phyloP scores from a whole-genome alignment of 2,888 invertebrate genomes.

The Plagiodera versicolora region DNA sequence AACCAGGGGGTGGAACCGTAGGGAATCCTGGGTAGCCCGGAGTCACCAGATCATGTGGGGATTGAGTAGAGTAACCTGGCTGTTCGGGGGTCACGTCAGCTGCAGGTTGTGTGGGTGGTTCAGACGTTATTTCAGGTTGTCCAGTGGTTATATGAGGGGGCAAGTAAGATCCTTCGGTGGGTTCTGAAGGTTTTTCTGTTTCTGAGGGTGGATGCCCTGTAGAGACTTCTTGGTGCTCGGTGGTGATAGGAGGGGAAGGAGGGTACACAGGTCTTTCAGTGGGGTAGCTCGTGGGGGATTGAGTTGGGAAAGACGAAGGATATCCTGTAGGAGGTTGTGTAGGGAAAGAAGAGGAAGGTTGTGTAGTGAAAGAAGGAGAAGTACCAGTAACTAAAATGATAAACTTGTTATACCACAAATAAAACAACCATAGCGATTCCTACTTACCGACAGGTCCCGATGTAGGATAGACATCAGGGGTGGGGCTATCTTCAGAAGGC shows the following conservation, averaged over 20 bases:
- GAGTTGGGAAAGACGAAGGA: conserved; percentile 20
- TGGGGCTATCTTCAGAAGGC: conserved; percentile 4
- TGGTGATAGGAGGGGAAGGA: background rate
- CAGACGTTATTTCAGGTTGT: conserved; percentile 41
- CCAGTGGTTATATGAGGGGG: conserved; percentile 41
- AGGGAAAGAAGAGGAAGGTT: conserved; percentile 8
- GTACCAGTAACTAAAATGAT: no score
- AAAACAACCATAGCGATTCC: background rate
- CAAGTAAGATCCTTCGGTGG: background rate
- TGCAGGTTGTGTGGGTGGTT: conserved; percentile 8
- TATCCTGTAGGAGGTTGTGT: conserved; percentile 1
- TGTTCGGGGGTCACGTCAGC: background rate
- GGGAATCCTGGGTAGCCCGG: conserved; percentile 15
- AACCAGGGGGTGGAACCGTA: conserved; percentile 22
- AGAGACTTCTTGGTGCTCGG: background rate
- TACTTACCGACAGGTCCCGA: conserved; percentile 13
- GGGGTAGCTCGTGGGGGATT: conserved; percentile 13
- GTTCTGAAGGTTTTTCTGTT: conserved; percentile 1
- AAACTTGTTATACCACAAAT: no score
- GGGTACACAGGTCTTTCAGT: conserved; percentile 24
- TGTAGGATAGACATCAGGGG: conserved; percentile 24
- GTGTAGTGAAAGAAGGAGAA: no score
- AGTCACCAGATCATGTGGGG: conserved; percentile 5
- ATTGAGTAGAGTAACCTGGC: conserved; percentile 10
- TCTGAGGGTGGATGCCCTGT: conserved; percentile 24